Evolutionary conservation across 2,797 vertebrate genomes (phyloP).

Genomic region (Leptoclinus maculatus): DNA sequence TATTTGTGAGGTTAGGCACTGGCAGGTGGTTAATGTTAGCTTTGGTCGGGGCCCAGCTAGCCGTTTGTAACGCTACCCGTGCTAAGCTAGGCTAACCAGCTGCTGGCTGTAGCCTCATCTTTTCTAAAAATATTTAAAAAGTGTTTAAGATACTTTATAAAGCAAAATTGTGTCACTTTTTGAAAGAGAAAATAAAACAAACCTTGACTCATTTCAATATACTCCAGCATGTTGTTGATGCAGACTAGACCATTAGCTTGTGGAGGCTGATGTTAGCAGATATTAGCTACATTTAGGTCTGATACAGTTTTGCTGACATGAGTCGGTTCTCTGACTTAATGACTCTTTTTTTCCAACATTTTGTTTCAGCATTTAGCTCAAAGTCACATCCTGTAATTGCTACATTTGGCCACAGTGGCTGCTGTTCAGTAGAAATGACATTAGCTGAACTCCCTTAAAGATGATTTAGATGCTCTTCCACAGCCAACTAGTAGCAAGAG

Average conservation of each 20-base stretch:
- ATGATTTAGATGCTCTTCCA: not conserved
- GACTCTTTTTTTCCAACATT: not conserved
- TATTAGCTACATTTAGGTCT: not conserved
- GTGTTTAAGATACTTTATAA: not conserved
- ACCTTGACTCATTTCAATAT: not conserved
- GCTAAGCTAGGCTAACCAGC: constrained; percentile 1
- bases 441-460: not conserved
- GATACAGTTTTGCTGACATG: not conserved
- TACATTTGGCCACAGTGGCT: not conserved
- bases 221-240: not conserved
- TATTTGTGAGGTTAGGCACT: not conserved
- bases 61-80: no score
- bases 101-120: not conserved
- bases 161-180: not conserved
- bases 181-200: not conserved
- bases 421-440: not conserved
- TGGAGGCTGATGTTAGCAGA: not conserved
- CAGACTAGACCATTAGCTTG: not conserved
- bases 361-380: not conserved
- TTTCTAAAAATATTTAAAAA: not conserved
- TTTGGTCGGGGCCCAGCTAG: not conserved
- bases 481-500: not conserved
- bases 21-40: not conserved
- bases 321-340: not conserved
- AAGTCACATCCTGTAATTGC: not conserved